Base-by-base conservation (phyloP, 2,113 vertebrate genomes). In the Alaudala cheleensis region DNA sequence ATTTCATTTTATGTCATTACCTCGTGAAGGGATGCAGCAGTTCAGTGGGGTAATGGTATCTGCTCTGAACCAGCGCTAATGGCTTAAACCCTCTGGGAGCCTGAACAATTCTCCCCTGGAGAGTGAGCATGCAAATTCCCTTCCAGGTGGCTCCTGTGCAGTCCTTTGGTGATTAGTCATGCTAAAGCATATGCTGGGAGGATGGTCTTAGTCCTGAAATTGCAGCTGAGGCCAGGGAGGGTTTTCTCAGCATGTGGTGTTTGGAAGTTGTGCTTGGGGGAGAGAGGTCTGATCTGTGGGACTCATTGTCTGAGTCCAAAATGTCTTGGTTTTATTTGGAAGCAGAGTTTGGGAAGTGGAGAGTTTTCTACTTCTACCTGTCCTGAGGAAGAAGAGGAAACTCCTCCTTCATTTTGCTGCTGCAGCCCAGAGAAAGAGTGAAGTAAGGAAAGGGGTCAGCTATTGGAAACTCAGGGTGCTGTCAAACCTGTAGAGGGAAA, bases 151-250 rank as follows among this genome's bases (percentile, higher is more conserved):
- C 96, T 97, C 78, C 95, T 95, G 84, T 88, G 87, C 88, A 93
- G 86, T 87, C 92, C 96, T 97, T 97, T 97, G 93, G 96, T 96
- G 96, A 97, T 97, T 97, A 96, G 96, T 97, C 96, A 96, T 50
- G 57, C 96, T 95, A 88, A 93, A 93, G 91, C 87, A 86, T 94
- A 77, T 73, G 69, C 90, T 94, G 76, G 58, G 76, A 80, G 57
- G 50, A 91, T 92, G 84, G 77, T 95, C 56, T 53, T 45, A 83
- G 64, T 79, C 81, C 33, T 57, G 45, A 91, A 95, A 83, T 57
- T 57, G 76, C 76, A 90, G 72, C 93, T 97, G 96, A 96, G 92
- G 76, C 90, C 10, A 7, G 42, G 47, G 66, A 61, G 64, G 80
- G 49, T 88, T 90, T 95, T 62, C 56, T 85, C 50, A 45, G 89